Evolutionary conservation across 2,113 vertebrate genomes (phyloP).

Genomic region (Ophthalmolycus amberensis): DNA sequence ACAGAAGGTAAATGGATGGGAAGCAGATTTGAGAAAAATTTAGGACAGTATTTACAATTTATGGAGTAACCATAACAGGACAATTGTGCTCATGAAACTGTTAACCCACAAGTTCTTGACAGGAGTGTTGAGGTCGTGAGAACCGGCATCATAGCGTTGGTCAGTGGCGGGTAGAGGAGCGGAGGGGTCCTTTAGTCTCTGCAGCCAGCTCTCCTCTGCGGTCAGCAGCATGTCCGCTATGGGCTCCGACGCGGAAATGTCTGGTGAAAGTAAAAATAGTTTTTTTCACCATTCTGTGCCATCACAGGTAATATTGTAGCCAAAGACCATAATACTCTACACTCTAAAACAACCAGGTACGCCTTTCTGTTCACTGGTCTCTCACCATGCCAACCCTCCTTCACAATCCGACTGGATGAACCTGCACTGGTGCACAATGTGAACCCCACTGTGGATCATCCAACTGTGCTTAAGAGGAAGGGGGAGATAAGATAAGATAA

Average conservation of each 20-base stretch:
- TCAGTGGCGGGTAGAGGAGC: conserved; percentile 79
- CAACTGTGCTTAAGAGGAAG: conserved; percentile 57
- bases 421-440: conserved; percentile 45
- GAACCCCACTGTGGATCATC: conserved; percentile 60
- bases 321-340: not conserved
- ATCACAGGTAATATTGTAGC: not conserved
- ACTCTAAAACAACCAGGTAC: not conserved
- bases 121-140: conserved; percentile 82
- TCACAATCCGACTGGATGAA: conserved; percentile 21
- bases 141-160: conserved; percentile 86
- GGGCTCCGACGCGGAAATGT: conserved; percentile 87
- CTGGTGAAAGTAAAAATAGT: conserved; percentile 70
- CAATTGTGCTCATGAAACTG: not conserved
- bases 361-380: conserved; percentile 5
- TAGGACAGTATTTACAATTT: not conserved
- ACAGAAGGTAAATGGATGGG: not conserved
- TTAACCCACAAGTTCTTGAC: conserved; percentile 89
- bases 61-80: not conserved
- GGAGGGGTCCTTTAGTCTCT: conserved; percentile 82
- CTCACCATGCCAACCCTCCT: not conserved
- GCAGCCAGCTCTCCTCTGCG: conserved; percentile 89
- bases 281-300: not conserved
- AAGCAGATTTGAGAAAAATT: not conserved
- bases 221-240: conserved; percentile 89
- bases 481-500: conserved; percentile 33